Evolutionary conservation across 23 tunicate species (phyloP).

Genomic region (Styela clava): DNA sequence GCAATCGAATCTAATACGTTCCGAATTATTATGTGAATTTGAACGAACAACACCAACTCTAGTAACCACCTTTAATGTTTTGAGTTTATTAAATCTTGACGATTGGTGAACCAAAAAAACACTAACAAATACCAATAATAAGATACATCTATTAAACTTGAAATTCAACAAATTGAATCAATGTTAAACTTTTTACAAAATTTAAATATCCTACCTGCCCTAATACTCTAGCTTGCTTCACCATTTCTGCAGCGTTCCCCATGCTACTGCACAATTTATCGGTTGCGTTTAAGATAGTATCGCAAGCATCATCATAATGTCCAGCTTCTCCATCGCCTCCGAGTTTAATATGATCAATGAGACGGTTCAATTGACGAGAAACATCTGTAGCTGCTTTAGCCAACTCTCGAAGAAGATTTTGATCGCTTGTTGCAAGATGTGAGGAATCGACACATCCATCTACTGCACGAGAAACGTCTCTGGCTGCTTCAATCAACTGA

Average conservation of each 20-base stretch:
- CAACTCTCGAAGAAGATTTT: constrained; percentile 53
- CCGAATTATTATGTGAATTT: too few relatives aligned
- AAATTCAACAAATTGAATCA: too few relatives aligned
- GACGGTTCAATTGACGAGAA: constrained; percentile 64
- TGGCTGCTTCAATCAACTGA: constrained; percentile 93
- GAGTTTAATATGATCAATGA: constrained; percentile 90
- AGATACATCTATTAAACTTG: too few relatives aligned
- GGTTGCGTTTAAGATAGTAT: constrained; percentile 77
- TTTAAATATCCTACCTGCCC: constrained; percentile 92
- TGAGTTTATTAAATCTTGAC: too few relatives aligned
- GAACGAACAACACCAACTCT: too few relatives aligned
- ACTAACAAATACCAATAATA: too few relatives aligned
- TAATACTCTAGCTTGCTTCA: constrained; percentile 76
- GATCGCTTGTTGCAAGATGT: constrained; percentile 61
- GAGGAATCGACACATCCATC: constrained; percentile 84
- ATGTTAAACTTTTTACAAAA: too few relatives aligned
- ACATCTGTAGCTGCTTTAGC: constrained; percentile 90
- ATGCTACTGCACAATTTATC: constrained; percentile 90
- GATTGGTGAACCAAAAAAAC: too few relatives aligned
- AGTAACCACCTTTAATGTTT: too few relatives aligned
- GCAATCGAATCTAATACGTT: too few relatives aligned
- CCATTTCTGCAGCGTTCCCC: constrained; percentile 97
- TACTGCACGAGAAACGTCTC: constrained; percentile 85
- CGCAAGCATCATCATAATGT: constrained; percentile 86
- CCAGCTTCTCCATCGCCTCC: constrained; percentile 58